Evolutionary conservation across 1,140 invertebrate genomes (phyloP).

Genomic region (Rhysida immarginata): DNA sequence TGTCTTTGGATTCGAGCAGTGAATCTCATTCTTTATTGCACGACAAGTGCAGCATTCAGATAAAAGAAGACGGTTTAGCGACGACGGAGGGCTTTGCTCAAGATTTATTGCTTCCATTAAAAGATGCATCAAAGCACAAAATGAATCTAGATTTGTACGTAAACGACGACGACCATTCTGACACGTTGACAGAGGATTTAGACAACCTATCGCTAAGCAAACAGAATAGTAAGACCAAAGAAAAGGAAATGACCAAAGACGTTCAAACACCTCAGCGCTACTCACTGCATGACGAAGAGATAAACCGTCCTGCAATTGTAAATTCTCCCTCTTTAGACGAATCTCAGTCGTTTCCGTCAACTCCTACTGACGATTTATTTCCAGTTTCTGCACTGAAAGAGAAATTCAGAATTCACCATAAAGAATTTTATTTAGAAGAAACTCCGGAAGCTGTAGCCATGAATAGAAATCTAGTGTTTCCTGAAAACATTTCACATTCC

Average conservation of each 20-base stretch:
- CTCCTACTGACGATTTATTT: not conserved
- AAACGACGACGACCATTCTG: not conserved
- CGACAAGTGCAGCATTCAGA: too few relatives aligned
- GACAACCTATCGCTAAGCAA: not conserved
- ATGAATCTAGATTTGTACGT: not conserved
- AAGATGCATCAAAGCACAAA: too few relatives aligned
- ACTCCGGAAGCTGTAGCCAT: not conserved
- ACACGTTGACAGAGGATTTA: not conserved
- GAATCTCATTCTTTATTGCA: not conserved
- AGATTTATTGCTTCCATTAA: too few relatives aligned
- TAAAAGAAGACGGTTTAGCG: not conserved
- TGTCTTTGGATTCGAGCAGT: not conserved
- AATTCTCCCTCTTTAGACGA: not conserved
- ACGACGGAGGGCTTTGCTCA: not conserved
- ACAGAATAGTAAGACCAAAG: not conserved
- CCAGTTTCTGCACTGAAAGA: not conserved
- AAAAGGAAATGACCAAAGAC: not conserved
- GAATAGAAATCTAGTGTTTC: not conserved
- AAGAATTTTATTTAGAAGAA: not conserved
- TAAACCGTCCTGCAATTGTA: not conserved
- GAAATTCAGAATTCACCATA: not conserved
- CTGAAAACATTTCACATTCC: not conserved
- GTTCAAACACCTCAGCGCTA: not conserved
- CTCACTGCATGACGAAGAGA: not conserved
- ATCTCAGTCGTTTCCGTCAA: not conserved